These are phyloP conservation scores for Cephus rjabovi DNA, from an alignment of 2,888 invertebrate genomes.

Conservation along the genomic window DNA sequence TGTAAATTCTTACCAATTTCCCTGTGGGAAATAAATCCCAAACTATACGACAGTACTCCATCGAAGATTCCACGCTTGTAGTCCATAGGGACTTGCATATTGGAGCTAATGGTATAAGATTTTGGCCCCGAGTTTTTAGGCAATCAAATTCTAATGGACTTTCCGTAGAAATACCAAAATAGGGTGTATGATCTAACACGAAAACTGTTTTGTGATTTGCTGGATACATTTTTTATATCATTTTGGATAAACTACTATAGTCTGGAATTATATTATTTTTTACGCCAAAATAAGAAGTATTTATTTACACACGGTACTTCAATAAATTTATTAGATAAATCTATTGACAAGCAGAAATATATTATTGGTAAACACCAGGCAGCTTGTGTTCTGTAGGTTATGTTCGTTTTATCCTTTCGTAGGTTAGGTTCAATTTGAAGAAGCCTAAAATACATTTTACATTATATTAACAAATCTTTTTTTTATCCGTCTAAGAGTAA, in stretches of 20 bases:
- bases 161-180: constrained; percentile 88
- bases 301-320: neutral
- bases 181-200: constrained; percentile 93
- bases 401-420: neutral
- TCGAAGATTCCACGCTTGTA: constrained; percentile 92
- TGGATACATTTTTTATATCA: constrained; percentile 71
- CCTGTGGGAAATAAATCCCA: constrained; percentile 97
- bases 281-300: neutral
- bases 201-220: constrained; percentile 95
- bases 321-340: neutral
- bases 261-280: neutral
- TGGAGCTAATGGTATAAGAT: constrained; percentile 82
- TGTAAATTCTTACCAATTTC: constrained; percentile 75
- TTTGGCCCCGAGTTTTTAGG: constrained; percentile 68
- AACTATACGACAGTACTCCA: constrained; percentile 96
- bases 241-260: neutral
- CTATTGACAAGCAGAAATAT: neutral
- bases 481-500: neutral
- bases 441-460: neutral
- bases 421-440: neutral
- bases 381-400: neutral
- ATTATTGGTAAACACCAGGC: neutral
- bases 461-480: neutral
- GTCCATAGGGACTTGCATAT: constrained; percentile 97
- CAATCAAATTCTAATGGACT: constrained; percentile 86